Base-by-base conservation (phyloP, 2,113 vertebrate genomes). In the Chionis minor region DNA sequence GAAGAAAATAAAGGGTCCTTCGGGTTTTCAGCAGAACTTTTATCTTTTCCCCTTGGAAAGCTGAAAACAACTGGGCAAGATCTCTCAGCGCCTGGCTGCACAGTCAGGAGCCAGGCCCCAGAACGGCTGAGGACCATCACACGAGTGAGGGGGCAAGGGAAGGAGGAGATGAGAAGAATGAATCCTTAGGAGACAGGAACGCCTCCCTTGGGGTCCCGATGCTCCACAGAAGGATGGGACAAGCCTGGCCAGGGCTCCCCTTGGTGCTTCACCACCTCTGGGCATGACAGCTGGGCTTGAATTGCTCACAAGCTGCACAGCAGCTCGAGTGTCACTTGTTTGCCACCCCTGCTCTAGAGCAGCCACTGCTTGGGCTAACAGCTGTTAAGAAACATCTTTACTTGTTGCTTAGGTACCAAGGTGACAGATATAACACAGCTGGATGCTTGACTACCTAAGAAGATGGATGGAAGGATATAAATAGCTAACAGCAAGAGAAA, bases 391-490 rank as follows among this genome's bases (percentile, higher is more conserved):
- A 44, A 42, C 66, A 47, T 56, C 91, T 89, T n/a, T 3, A 63
- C 84, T 87, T 70, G 90, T 90, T 94, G 95, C 95, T 95, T 65
- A 91, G 93, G 89, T 82, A 95, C 32, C 88, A 88, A 82, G 82
- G 84, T 42, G 96, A 77, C 45, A 92, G 96, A 91, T 49, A 81
- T 7, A 94, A 38, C 92, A 77, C 91, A 95, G 94, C 94, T 97
- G 95, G 96, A 69, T 20, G 58, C 73, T 67, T 58, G 84, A 84
- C 86, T 82, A 66, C 89, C 92, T 81, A 6, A 82, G 81, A 79
- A 85, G 94, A 90, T 79, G 90, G 91, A 96, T 91, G 94, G 86
- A 61, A 82, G 70, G 78, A 72, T 95, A 96, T 92, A 96, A 97
- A 97, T 95, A 96, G 92, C 90, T 58, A 38, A 88, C 12, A 62